Conservation (phyloP, 2,888 invertebrate genomes). For the Ceratothoa steindachneri region DNA sequence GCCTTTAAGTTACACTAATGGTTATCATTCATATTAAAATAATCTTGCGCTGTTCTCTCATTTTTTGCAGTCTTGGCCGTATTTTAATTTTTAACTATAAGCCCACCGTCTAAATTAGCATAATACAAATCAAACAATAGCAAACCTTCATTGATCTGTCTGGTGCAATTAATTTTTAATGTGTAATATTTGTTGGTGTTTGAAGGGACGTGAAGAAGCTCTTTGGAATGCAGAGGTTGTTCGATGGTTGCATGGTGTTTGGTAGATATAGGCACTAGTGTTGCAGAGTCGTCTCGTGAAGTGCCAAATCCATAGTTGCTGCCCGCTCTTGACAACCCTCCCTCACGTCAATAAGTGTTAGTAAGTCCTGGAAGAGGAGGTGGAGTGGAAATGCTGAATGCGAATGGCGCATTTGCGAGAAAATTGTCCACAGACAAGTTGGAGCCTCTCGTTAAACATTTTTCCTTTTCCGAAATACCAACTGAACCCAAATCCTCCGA, state of each 20-base stretch:
- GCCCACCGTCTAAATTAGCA: too few relatives aligned
- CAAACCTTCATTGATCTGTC: slow-evolving; percentile 41
- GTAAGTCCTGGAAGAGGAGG: background rate
- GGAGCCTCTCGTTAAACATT: background rate
- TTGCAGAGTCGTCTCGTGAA: background rate
- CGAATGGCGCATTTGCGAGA: background rate
- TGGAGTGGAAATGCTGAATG: background rate
- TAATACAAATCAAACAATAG: slow-evolving; percentile 21
- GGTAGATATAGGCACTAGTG: background rate
- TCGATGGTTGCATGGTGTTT: background rate
- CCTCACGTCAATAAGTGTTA: background rate
- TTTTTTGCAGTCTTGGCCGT: too few relatives aligned
- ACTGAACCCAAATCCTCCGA: background rate
- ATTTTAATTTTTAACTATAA: too few relatives aligned
- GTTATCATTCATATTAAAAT: too few relatives aligned
- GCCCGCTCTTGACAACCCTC: background rate
- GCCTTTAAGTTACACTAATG: too few relatives aligned
- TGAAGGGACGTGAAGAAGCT: background rate
- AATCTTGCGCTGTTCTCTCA: too few relatives aligned
- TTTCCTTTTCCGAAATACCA: background rate
- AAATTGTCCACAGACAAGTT: background rate
- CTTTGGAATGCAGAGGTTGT: background rate
- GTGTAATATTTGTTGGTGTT: slow-evolving; percentile 36
- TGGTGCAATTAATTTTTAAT: slow-evolving; percentile 40
- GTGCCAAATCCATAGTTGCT: background rate